Percentiles rank a stretch among this genome's conserved stretches.
These are phyloP conservation scores for Ericerus pela DNA, from an alignment of 1,140 invertebrate genomes.

Conservation along the genomic window DNA sequence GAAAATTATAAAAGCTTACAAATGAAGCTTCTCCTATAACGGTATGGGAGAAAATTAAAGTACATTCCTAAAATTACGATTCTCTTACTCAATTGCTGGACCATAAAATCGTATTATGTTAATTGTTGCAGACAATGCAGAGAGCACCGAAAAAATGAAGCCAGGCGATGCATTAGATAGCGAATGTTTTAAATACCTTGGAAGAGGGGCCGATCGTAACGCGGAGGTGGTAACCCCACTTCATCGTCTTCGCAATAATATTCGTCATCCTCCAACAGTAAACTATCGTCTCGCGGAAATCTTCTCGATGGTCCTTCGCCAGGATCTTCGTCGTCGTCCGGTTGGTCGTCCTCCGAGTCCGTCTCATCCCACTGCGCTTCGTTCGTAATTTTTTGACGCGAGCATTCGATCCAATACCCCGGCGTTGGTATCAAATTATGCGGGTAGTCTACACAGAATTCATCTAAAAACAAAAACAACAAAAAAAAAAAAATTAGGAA, in stretches of 20 bases:
- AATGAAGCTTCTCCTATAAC: too few species aligned
- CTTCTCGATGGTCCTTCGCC: slow-evolving; percentile 20
- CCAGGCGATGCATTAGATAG: too few species aligned
- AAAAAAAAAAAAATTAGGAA: neutral
- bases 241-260: slow-evolving; percentile 19
- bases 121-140: too few species aligned
- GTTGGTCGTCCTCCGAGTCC: slow-evolving; percentile 59
- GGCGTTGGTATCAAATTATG: slow-evolving; percentile 78
- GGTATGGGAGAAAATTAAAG: too few species aligned
- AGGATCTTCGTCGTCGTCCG: slow-evolving; percentile 31
- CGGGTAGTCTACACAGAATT: slow-evolving; percentile 82
- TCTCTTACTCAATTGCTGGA: too few species aligned
- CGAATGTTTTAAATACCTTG: too few species aligned
- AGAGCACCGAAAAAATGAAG: too few species aligned
- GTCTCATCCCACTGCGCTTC: slow-evolving; percentile 71
- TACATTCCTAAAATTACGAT: too few species aligned
- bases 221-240: slow-evolving; percentile 11
- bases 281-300: slow-evolving; percentile 10
- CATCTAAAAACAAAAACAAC: slow-evolving; percentile 44
- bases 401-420: slow-evolving; percentile 92
- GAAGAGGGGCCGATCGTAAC: too few species aligned
- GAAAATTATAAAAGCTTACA: too few species aligned
- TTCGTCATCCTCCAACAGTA: slow-evolving; percentile 19
- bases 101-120: too few species aligned
- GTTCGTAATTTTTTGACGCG: slow-evolving; percentile 65